phyloP scores from a whole-genome alignment of 2,888 invertebrate species.

The Lacanobia wlatinum region DNA sequence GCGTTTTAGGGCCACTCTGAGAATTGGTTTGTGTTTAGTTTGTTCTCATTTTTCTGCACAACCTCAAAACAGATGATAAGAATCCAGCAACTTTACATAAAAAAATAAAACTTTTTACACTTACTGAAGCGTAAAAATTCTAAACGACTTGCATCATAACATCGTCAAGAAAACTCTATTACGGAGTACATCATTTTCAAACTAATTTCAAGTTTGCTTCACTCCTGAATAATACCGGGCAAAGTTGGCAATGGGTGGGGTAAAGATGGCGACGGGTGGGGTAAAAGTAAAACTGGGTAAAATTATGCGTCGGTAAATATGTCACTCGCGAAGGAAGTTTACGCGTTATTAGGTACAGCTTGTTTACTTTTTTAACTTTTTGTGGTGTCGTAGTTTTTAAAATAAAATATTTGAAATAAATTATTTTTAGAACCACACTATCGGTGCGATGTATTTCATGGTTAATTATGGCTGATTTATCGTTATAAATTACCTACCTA shows the following conservation, averaged over 20 bases:
- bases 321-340: slow-evolving; percentile 44
- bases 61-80: background rate
- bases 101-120: slow-evolving; percentile 16
- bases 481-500: no score
- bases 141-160: slow-evolving; percentile 42
- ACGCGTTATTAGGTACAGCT: slow-evolving; percentile 30
- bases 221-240: slow-evolving; percentile 53
- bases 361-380: slow-evolving; percentile 20
- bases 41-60: background rate
- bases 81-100: background rate
- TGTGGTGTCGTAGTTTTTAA: background rate
- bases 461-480: no score
- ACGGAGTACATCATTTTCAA: slow-evolving; percentile 61
- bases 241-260: slow-evolving; percentile 29
- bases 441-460: no score
- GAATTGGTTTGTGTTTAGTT: no score
- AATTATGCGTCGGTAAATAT: slow-evolving; percentile 51
- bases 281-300: slow-evolving; percentile 36
- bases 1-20: background rate
- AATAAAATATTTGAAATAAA: background rate
- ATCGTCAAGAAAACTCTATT: slow-evolving; percentile 49
- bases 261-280: slow-evolving; percentile 26
- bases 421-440: no score
- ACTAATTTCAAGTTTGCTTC: slow-evolving; percentile 64
- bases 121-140: slow-evolving; percentile 22